Conservation (phyloP, 1,140 invertebrate genomes). For the Ctenoplectra terminalis region DNA sequence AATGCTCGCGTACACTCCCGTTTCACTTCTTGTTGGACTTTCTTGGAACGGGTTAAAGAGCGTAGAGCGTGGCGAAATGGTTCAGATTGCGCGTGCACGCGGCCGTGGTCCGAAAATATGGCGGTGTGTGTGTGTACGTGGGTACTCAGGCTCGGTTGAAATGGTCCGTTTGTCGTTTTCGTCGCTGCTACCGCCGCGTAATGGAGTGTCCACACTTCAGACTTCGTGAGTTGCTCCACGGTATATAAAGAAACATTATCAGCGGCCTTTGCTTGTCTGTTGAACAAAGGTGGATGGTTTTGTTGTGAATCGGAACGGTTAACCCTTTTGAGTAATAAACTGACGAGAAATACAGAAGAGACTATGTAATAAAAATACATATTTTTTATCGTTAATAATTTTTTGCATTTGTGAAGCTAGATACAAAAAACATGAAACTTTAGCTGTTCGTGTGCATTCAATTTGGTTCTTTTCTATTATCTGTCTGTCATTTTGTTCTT, state of each 20-base stretch:
- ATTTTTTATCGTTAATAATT: too few relatives aligned
- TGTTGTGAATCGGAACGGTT: background rate
- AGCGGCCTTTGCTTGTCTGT: conserved; percentile 6
- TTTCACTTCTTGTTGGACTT: conserved; percentile 28
- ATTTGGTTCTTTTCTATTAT: too few relatives aligned
- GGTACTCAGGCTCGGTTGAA: conserved; percentile 3
- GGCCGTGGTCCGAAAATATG: background rate
- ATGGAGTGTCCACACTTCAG: conserved; percentile 66
- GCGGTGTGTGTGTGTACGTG: background rate
- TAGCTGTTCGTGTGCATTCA: too few relatives aligned
- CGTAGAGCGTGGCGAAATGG: conserved; percentile 6
- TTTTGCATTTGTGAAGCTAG: too few relatives aligned
- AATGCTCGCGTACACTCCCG: too few relatives aligned
- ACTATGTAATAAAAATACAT: too few relatives aligned
- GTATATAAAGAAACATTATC: conserved; percentile 24
- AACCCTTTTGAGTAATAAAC: background rate
- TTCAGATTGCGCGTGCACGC: background rate
- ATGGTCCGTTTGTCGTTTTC: conserved; percentile 44
- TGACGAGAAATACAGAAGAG: too few relatives aligned
- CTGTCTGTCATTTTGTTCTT: too few relatives aligned
- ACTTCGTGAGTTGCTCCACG: conserved; percentile 12
- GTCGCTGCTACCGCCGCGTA: conserved; percentile 65
- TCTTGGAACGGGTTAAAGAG: conserved; percentile 21
- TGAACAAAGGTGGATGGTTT: background rate
- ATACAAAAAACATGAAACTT: too few relatives aligned